phyloP scores from a whole-genome alignment of 2,888 invertebrate species.

The Calephelis perditalis region DNA sequence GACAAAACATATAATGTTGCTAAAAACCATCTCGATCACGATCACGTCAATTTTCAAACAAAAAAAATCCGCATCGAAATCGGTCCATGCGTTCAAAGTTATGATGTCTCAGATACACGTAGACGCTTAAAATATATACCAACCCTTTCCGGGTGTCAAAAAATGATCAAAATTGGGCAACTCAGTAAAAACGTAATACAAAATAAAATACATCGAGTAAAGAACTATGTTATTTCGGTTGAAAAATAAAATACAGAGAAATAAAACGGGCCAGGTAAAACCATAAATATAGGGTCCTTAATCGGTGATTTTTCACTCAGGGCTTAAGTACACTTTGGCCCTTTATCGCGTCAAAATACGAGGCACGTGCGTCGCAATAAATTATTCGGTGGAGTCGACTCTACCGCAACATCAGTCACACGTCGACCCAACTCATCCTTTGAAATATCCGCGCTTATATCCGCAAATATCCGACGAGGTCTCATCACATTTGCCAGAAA shows the following conservation, averaged over 20 bases:
- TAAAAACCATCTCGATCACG: no score
- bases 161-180: no score
- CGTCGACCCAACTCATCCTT: slow-evolving; percentile 38
- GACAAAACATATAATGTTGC: no score
- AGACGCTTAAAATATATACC: no score
- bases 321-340: slow-evolving; percentile 11
- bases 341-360: slow-evolving; percentile 11
- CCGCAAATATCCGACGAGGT: slow-evolving; percentile 19
- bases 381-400: slow-evolving; percentile 36
- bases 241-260: neutral
- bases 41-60: no score
- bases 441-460: slow-evolving; percentile 22
- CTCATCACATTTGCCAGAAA: slow-evolving; percentile 4
- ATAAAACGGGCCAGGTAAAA: neutral
- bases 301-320: slow-evolving; percentile 15
- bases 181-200: no score
- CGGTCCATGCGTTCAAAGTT: no score
- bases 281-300: slow-evolving; percentile 3
- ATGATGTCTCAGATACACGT: no score
- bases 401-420: slow-evolving; percentile 44
- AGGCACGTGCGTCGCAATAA: slow-evolving; percentile 28
- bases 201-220: no score
- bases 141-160: no score
- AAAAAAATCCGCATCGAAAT: no score
- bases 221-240: neutral